Evolutionary conservation across 2,888 invertebrate species (phyloP).

Genomic region (Hyles lineata): DNA sequence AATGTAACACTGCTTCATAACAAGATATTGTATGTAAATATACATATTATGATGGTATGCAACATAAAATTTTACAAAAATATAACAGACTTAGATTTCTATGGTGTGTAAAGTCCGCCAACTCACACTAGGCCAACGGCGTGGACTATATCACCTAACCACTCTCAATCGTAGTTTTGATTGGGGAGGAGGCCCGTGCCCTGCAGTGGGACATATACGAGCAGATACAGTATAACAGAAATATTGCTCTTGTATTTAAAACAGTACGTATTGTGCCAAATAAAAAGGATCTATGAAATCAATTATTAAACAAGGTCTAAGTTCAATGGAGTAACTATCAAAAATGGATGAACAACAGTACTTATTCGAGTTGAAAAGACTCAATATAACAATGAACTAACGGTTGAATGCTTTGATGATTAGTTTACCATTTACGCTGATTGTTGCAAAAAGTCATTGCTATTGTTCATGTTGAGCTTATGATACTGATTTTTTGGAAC

Average conservation of each 20-base stretch:
- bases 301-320: neutral
- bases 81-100: too few relatives aligned
- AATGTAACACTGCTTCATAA: neutral
- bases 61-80: too few relatives aligned
- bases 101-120: too few relatives aligned
- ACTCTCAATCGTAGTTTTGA: too few relatives aligned
- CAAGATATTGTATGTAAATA: too few relatives aligned
- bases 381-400: neutral
- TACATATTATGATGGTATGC: too few relatives aligned
- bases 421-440: conserved; percentile 20
- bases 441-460: conserved; percentile 15
- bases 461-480: conserved; percentile 5
- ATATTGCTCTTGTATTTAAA: too few relatives aligned
- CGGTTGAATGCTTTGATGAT: conserved; percentile 8
- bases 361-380: conserved; percentile 5
- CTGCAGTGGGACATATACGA: too few relatives aligned
- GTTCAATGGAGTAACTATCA: neutral
- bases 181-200: too few relatives aligned
- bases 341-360: neutral
- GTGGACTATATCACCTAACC: too few relatives aligned
- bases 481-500: conserved; percentile 2
- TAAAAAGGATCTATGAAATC: neutral
- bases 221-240: too few relatives aligned
- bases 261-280: neutral
- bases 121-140: too few relatives aligned